These are phyloP conservation scores for Balaenoptera acutorostrata DNA, from an alignment of 2,113 vertebrate species.

Conservation along the genomic window DNA sequence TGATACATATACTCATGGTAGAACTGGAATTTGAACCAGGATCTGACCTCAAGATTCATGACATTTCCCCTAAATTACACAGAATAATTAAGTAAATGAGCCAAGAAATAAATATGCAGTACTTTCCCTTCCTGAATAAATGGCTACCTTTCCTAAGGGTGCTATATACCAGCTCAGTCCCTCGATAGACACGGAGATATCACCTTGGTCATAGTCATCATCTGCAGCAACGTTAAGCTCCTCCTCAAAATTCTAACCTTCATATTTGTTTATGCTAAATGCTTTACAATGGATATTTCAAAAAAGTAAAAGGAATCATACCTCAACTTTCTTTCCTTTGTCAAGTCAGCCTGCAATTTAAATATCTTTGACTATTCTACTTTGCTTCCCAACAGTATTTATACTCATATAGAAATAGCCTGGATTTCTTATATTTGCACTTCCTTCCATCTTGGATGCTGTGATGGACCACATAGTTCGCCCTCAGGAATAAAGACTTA, in stretches of 20 bases:
- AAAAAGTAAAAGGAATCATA: not conserved
- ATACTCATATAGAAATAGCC: not conserved
- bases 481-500: not conserved
- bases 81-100: not conserved
- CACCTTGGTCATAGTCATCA: not conserved
- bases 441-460: not conserved
- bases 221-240: not conserved
- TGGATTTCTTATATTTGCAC: not conserved
- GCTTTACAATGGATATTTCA: not conserved
- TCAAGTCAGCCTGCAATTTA: not conserved
- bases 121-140: not conserved
- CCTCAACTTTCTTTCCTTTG: not conserved
- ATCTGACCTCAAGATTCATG: not conserved
- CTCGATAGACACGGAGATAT: not conserved
- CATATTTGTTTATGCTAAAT: not conserved
- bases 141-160: not conserved
- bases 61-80: not conserved
- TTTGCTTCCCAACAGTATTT: not conserved
- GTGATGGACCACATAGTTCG: not conserved
- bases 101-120: not conserved
- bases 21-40: not conserved
- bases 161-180: not conserved
- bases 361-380: not conserved
- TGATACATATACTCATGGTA: not conserved
- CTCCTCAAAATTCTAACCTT: not conserved